Evolutionary conservation across 1,140 invertebrate genomes (phyloP).

Genomic region (Metaphire vulgaris): DNA sequence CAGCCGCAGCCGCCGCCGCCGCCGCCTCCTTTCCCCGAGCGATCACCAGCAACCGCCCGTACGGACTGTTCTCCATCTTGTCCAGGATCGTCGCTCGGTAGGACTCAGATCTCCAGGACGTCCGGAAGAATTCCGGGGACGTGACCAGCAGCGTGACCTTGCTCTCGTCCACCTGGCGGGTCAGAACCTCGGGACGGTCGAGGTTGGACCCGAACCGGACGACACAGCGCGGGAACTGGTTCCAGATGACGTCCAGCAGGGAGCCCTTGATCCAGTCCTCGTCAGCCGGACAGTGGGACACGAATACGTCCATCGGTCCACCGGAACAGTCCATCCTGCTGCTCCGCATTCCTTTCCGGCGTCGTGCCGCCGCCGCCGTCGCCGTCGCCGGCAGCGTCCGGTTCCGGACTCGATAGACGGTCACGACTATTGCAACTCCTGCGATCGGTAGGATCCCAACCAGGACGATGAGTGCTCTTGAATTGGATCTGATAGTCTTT

Average conservation of each 20-base stretch:
- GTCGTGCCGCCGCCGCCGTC: neutral
- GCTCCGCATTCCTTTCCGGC: neutral
- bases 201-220: neutral
- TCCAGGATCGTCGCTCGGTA: neutral
- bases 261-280: neutral
- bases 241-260: neutral
- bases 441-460: neutral
- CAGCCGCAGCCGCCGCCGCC: no score
- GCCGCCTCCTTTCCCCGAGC: neutral
- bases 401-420: neutral
- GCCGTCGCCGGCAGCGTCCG: neutral
- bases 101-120: neutral
- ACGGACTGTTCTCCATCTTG: neutral
- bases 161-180: neutral
- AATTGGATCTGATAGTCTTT: neutral
- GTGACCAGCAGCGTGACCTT: neutral
- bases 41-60: neutral
- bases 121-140: neutral
- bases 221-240: neutral
- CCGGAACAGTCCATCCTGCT: neutral
- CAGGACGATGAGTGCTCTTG: neutral
- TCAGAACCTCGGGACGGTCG: neutral
- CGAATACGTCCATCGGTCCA: neutral
- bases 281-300: neutral
- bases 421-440: neutral